phyloP scores from a whole-genome alignment of 2,113 vertebrate genomes.

The Rhea americana region DNA sequence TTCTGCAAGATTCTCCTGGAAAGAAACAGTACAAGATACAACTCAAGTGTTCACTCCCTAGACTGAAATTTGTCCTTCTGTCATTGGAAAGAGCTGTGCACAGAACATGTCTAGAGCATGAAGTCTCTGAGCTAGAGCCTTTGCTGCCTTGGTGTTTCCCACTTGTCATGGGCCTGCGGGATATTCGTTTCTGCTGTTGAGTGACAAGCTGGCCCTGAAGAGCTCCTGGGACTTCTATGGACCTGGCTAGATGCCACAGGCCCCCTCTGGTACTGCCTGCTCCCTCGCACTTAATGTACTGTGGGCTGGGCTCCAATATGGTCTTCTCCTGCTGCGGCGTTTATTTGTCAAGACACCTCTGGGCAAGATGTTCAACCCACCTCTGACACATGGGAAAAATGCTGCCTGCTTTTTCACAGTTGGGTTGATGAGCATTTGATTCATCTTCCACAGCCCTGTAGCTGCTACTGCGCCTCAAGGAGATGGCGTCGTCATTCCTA shows the following conservation, averaged over 20 bases:
- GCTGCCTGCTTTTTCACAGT: background rate
- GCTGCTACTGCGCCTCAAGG: background rate
- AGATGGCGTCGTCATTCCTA: accelerated
- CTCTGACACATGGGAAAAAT: background rate
- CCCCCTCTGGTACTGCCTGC: background rate
- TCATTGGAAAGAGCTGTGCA: background rate
- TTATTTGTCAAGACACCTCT: background rate
- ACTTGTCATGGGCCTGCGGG: background rate
- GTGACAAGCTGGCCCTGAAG: accelerated
- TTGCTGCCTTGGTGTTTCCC: background rate
- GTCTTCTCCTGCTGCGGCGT: background rate
- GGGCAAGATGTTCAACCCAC: background rate
- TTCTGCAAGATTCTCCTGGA: background rate
- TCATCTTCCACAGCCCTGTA: accelerated
- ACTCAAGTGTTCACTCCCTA: too few relatives aligned
- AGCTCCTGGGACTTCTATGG: accelerated
- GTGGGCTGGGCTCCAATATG: background rate
- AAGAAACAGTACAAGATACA: background rate
- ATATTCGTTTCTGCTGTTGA: background rate
- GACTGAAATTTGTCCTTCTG: background rate
- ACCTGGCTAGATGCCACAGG: background rate
- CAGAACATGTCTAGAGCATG: background rate
- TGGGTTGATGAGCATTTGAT: background rate
- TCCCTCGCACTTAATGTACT: background rate
- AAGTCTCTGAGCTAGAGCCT: background rate